These are phyloP conservation scores for Sternarchorhynchus goeldii DNA, from an alignment of 2,797 vertebrate species.

Conservation along the genomic window DNA sequence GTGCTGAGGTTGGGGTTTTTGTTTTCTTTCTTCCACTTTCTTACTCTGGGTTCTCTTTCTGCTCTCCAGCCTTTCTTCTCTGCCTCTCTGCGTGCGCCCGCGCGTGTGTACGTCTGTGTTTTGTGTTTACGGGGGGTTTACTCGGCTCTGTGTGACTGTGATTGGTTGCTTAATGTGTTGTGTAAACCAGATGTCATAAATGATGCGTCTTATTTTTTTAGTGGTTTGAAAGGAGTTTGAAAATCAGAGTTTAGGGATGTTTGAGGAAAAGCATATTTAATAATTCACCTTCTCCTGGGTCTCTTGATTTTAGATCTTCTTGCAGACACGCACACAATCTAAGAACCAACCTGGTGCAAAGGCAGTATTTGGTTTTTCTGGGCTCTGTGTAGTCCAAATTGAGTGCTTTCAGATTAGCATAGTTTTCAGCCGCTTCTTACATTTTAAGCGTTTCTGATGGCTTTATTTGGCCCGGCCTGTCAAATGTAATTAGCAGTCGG, in stretches of 20 bases:
- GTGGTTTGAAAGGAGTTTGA: constrained; percentile 16
- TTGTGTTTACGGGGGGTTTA: neutral
- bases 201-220: constrained; percentile 6
- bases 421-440: too few species aligned
- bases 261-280: constrained; percentile 51
- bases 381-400: too few species aligned
- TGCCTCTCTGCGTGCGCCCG: too few species aligned
- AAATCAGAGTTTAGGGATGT: constrained; percentile 2
- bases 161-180: constrained; percentile 1
- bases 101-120: too few species aligned
- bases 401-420: too few species aligned
- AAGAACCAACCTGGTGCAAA: too few species aligned
- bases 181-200: constrained; percentile 43
- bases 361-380: too few species aligned
- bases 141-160: neutral
- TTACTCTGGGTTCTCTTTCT: neutral
- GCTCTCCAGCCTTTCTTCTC: neutral
- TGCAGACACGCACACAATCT: constrained; percentile 16
- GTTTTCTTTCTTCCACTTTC: too few species aligned
- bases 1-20: constrained; percentile 4
- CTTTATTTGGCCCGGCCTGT: too few species aligned
- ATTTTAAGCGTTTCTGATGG: too few species aligned
- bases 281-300: constrained; percentile 59
- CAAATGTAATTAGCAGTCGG: too few species aligned
- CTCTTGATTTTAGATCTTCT: constrained; percentile 23